These are phyloP conservation scores for Lasius platythorax DNA, from an alignment of 2,888 invertebrate genomes.

Conservation along the genomic window DNA sequence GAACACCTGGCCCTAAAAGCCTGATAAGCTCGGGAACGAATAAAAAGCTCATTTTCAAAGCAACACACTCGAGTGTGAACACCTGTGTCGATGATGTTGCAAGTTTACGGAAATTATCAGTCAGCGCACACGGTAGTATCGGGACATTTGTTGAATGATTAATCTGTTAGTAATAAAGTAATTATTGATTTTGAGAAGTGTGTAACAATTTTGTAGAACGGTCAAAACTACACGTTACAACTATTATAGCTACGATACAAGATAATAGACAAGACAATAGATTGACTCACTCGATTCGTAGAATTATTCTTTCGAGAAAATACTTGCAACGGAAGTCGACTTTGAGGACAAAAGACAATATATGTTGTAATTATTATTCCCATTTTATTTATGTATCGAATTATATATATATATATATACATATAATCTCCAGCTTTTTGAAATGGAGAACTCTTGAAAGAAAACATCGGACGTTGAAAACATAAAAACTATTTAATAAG, in stretches of 20 bases:
- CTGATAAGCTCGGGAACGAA: constrained; percentile 51
- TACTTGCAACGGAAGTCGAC: not conserved
- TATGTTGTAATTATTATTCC: not conserved
- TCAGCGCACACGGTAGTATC: not conserved
- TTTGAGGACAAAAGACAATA: not conserved
- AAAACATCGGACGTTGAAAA: not conserved
- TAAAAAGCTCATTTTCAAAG: not conserved
- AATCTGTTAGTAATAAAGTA: constrained; percentile 6
- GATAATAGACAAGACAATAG: not conserved
- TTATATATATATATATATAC: not conserved
- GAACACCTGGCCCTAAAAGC: constrained; percentile 19
- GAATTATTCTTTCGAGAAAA: not conserved
- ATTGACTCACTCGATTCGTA: constrained; percentile 3
- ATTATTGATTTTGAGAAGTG: constrained; percentile 4
- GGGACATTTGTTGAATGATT: not conserved
- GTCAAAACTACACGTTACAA: not conserved
- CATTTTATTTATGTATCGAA: not conserved
- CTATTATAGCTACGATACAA: not conserved
- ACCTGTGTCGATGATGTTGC: constrained; percentile 61
- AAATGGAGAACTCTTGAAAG: not conserved
- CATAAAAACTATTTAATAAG: not conserved
- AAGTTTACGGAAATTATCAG: constrained; percentile 31
- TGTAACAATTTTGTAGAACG: not conserved
- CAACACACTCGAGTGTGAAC: constrained; percentile 63
- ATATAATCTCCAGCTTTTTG: not conserved